These are phyloP conservation scores for Trogon surrucura DNA, from an alignment of 2,113 vertebrate genomes.

Conservation along the genomic window DNA sequence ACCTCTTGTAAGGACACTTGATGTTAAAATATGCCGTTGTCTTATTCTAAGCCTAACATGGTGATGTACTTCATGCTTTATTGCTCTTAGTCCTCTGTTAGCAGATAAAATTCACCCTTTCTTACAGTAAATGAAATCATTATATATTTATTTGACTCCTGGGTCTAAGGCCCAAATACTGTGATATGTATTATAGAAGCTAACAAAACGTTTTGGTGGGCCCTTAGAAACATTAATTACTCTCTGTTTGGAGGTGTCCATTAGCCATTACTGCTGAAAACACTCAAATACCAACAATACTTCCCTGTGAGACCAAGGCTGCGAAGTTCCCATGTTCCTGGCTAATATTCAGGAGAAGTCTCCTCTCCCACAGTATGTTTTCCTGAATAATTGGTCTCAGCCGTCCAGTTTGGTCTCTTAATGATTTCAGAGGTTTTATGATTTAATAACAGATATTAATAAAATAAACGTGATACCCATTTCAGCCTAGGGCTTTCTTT, in stretches of 20 bases:
- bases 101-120: neutral
- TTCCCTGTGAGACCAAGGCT: neutral
- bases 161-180: neutral
- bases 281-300: neutral
- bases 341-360: neutral
- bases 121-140: neutral
- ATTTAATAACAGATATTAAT: constrained; percentile 34
- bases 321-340: neutral
- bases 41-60: neutral
- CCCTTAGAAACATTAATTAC: neutral
- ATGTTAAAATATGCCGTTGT: neutral
- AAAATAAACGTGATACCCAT: neutral
- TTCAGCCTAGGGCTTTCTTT: neutral
- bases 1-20: constrained; percentile 6
- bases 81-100: neutral
- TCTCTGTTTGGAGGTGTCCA: neutral
- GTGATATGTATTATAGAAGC: neutral
- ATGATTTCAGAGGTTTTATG: neutral
- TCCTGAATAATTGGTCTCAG: neutral
- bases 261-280: neutral
- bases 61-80: neutral
- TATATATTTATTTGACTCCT: neutral
- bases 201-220: neutral
- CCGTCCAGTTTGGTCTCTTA: neutral
- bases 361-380: neutral